Evolutionary conservation across 2,888 invertebrate genomes (phyloP).

Genomic region (Eurytoma californica): DNA sequence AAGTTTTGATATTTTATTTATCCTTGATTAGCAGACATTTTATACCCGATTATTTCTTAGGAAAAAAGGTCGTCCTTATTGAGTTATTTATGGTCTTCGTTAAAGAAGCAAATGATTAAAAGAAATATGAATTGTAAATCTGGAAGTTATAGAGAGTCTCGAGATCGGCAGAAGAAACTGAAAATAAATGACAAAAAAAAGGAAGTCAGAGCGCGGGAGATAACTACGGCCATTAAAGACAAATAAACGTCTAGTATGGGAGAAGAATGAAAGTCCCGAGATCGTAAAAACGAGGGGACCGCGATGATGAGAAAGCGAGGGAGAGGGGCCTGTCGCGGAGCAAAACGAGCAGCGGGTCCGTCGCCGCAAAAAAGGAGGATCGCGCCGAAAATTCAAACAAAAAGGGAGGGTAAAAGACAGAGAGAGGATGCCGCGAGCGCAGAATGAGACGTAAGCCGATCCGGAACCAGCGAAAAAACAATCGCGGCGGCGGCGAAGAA

Average conservation of each 20-base stretch:
- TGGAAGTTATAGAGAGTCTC: background rate
- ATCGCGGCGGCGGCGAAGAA: slow-evolving; percentile 17
- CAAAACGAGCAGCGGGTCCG: background rate
- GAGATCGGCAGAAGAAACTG: background rate
- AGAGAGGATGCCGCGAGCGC: slow-evolving; percentile 12
- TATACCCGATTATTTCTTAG: too few species aligned
- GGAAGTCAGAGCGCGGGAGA: slow-evolving; percentile 1
- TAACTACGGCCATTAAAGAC: slow-evolving; percentile 45
- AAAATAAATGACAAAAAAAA: slow-evolving; percentile 15
- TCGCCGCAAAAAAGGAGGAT: background rate
- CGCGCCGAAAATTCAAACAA: slow-evolving; percentile 19
- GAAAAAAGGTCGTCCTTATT: too few species aligned
- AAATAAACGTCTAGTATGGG: slow-evolving; percentile 45
- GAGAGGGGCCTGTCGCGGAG: background rate
- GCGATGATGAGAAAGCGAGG: slow-evolving; percentile 41
- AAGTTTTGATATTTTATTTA: too few species aligned
- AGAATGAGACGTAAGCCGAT: slow-evolving; percentile 52
- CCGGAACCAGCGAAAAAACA: slow-evolving; percentile 36
- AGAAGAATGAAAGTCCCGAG: slow-evolving; percentile 45
- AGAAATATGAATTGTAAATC: too few species aligned
- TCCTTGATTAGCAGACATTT: too few species aligned
- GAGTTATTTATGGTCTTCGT: too few species aligned
- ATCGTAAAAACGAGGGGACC: slow-evolving; percentile 37
- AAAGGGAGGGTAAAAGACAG: slow-evolving; percentile 24
- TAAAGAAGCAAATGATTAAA: too few species aligned